A percentile compares a stretch with the other conserved stretches of the same genome.
These are phyloP conservation scores for Sparidentex hasta DNA, from an alignment of 2,797 vertebrate genomes.

Conservation along the genomic window DNA sequence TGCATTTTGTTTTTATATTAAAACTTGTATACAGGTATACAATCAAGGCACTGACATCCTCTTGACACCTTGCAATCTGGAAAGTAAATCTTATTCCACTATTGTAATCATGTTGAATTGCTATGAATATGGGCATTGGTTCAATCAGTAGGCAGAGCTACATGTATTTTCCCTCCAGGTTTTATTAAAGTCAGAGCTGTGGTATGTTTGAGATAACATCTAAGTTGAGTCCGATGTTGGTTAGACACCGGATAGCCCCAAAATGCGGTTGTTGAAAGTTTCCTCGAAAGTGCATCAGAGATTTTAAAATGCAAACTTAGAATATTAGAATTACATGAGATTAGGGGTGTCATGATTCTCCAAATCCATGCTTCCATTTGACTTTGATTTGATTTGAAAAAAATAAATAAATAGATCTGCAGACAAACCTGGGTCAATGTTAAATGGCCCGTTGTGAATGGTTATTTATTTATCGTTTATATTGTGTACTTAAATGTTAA, in stretches of 20 bases:
- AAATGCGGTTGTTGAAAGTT: neutral
- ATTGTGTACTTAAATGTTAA: too few relatives aligned
- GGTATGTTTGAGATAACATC: neutral
- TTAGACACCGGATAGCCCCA: neutral
- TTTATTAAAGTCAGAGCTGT: constrained; percentile 29
- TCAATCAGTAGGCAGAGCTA: constrained; percentile 3
- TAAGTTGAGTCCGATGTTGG: neutral
- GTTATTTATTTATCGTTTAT: too few relatives aligned
- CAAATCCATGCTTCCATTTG: too few relatives aligned
- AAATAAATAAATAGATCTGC: too few relatives aligned
- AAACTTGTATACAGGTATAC: too few relatives aligned
- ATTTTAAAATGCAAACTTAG: too few relatives aligned
- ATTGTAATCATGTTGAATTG: neutral
- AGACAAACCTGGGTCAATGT: too few relatives aligned
- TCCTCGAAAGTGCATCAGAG: too few relatives aligned
- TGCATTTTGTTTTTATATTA: neutral
- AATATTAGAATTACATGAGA: too few relatives aligned
- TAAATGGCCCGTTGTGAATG: too few relatives aligned
- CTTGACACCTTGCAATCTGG: neutral
- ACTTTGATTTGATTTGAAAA: too few relatives aligned
- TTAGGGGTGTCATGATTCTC: too few relatives aligned
- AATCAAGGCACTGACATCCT: neutral
- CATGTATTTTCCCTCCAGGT: constrained; percentile 22
- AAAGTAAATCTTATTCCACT: neutral
- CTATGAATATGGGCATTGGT: constrained; percentile 4